A percentile compares a stretch with the other conserved stretches of the same genome.
phyloP scores from a whole-genome alignment of 1,140 invertebrate species.

The Zaprionus vittiger region DNA sequence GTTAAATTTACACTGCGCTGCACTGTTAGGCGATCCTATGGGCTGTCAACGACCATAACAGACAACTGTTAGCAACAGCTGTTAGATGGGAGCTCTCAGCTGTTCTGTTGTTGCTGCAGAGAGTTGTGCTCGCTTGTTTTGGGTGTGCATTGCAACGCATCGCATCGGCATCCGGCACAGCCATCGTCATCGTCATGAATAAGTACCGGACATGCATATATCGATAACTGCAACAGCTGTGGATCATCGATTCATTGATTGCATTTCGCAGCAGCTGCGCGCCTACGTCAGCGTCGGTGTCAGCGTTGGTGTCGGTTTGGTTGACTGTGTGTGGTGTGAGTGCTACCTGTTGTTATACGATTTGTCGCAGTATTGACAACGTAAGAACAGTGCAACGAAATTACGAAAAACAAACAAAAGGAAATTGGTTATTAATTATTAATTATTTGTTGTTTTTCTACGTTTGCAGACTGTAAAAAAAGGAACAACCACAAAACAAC shows the following conservation, averaged over 20 bases:
- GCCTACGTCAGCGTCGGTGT: slow-evolving; percentile 22
- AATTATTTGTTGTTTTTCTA: slow-evolving; percentile 5
- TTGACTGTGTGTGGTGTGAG: not conserved
- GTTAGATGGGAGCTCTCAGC: slow-evolving; percentile 22
- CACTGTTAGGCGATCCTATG: slow-evolving; percentile 32
- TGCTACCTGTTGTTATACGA: slow-evolving; percentile 32
- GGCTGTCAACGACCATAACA: slow-evolving; percentile 20
- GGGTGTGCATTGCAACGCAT: not conserved
- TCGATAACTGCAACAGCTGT: slow-evolving; percentile 23
- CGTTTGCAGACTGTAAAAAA: slow-evolving; percentile 69
- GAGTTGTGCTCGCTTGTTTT: not conserved
- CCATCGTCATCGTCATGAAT: not conserved
- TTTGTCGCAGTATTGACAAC: slow-evolving; percentile 19
- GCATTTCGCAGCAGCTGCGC: slow-evolving; percentile 16
- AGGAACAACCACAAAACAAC: slow-evolving; percentile 68
- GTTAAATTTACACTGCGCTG: slow-evolving; percentile 25
- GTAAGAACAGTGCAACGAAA: not conserved
- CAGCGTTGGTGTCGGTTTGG: not conserved
- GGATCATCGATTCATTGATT: slow-evolving; percentile 42
- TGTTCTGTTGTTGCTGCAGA: slow-evolving; percentile 13
- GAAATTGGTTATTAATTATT: not conserved
- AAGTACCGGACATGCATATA: slow-evolving; percentile 23
- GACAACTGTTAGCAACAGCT: slow-evolving; percentile 39
- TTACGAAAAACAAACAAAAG: not conserved
- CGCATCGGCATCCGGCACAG: not conserved